Evolutionary conservation across 1,140 invertebrate species (phyloP).

Genomic region (Sycophila sp.): DNA sequence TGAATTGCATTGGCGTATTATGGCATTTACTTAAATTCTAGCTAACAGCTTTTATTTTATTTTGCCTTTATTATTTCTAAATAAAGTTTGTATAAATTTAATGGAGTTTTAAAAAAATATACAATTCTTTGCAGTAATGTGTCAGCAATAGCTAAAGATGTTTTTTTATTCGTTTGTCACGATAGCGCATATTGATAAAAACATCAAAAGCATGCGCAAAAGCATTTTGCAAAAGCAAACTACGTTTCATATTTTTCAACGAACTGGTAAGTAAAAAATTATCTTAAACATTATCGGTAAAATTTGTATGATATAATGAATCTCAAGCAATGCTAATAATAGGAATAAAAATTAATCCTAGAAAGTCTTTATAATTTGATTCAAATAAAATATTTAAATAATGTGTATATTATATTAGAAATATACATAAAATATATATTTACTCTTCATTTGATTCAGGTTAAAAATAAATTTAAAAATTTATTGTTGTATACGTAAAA

Average conservation of each 20-base stretch:
- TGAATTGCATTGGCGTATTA: constrained; percentile 30
- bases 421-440: no score
- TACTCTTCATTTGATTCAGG: no score
- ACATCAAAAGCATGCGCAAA: not conserved
- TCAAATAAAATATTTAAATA: not conserved
- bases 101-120: constrained; percentile 21
- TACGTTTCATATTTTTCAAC: not conserved
- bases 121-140: constrained; percentile 1
- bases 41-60: not conserved
- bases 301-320: not conserved
- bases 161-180: not conserved
- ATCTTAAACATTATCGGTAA: constrained; percentile 6
- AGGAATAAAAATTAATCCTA: not conserved
- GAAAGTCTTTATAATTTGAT: no score
- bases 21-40: constrained; percentile 22
- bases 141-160: constrained; percentile 7
- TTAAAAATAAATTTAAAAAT: no score
- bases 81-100: constrained; percentile 19
- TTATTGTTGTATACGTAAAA: no score
- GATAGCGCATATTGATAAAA: constrained; percentile 1
- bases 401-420: not conserved
- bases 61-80: not conserved
- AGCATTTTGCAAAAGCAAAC: constrained; percentile 22
- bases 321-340: not conserved
- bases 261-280: no score